Percentiles rank a stretch among this genome's conserved stretches.
These are phyloP conservation scores for Meghimatium bilineatum DNA, from an alignment of 2,888 invertebrate genomes.

Conservation along the genomic window DNA sequence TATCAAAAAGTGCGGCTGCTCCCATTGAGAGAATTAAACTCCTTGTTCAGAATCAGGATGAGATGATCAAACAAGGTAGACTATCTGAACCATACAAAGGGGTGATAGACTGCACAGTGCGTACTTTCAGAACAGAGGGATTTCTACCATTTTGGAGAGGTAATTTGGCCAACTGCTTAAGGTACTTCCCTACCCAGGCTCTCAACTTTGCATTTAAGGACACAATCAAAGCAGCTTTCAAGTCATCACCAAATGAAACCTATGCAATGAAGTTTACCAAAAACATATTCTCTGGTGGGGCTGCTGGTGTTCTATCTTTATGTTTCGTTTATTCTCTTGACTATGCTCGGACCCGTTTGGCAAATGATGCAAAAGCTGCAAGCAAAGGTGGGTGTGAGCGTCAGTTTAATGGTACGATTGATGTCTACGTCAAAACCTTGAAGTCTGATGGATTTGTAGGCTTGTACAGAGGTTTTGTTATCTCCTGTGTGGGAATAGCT, in stretches of 20 bases:
- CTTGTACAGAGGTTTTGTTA: slow-evolving; percentile 77
- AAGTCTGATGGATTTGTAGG: slow-evolving; percentile 76
- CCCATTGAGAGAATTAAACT: slow-evolving; percentile 78
- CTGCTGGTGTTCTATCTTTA: slow-evolving; percentile 76
- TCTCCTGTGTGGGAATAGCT: slow-evolving; percentile 76
- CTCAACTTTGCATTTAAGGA: slow-evolving; percentile 82
- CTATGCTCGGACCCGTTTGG: slow-evolving; percentile 76
- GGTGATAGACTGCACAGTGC: slow-evolving; percentile 78
- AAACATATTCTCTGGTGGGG: slow-evolving; percentile 81
- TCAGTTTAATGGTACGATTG: slow-evolving; percentile 90
- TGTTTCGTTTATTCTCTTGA: slow-evolving; percentile 77
- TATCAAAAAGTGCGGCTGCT: slow-evolving; percentile 77
- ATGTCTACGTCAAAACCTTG: slow-evolving; percentile 76
- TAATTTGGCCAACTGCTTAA: slow-evolving; percentile 90
- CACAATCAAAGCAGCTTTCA: slow-evolving; percentile 90
- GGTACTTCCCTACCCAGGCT: slow-evolving; percentile 80
- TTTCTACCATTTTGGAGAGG: slow-evolving; percentile 90
- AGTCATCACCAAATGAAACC: slow-evolving; percentile 67
- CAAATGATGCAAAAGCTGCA: slow-evolving; percentile 75
- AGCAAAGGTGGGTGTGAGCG: slow-evolving; percentile 79
- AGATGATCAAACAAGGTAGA: slow-evolving; percentile 76
- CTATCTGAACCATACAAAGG: slow-evolving; percentile 92
- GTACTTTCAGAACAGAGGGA: slow-evolving; percentile 74
- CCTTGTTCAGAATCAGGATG: slow-evolving; percentile 77
- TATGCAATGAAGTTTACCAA: slow-evolving; percentile 82